Evolutionary conservation across 2,888 invertebrate species (phyloP).

Genomic region (Papilio demoleus): DNA sequence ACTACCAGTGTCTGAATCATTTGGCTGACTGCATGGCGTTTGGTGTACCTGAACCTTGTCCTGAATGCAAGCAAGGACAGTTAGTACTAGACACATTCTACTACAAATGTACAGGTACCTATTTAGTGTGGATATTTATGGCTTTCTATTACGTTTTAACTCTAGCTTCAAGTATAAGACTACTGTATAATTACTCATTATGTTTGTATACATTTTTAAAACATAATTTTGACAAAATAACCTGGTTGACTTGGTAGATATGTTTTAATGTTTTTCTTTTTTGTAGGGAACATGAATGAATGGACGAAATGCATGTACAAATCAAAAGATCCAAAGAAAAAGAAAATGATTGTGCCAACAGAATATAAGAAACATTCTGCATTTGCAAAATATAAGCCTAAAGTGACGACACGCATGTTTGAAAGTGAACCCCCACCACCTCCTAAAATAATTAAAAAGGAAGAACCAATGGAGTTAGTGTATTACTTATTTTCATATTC

Average conservation of each 20-base stretch:
- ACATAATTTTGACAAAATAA: not conserved
- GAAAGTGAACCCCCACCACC: slow-evolving; percentile 64
- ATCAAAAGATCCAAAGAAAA: slow-evolving; percentile 88
- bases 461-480: slow-evolving; percentile 66
- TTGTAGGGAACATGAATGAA: slow-evolving; percentile 87
- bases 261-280: not conserved
- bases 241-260: not conserved
- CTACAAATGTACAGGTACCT: slow-evolving; percentile 91
- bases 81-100: slow-evolving; percentile 87
- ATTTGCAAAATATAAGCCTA: slow-evolving; percentile 85
- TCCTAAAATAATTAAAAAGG: slow-evolving; percentile 76
- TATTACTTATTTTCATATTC: slow-evolving; percentile 14
- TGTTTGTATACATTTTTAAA: too few species aligned
- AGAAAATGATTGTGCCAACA: slow-evolving; percentile 87
- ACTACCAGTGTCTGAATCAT: slow-evolving; percentile 87
- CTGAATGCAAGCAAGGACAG: slow-evolving; percentile 90
- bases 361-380: slow-evolving; percentile 82
- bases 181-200: too few species aligned
- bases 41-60: slow-evolving; percentile 91
- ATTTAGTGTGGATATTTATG: not conserved
- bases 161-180: too few species aligned
- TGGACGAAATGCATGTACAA: slow-evolving; percentile 94
- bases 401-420: slow-evolving; percentile 83
- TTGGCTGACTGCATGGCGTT: slow-evolving; percentile 94
- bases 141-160: slow-evolving; percentile 32